Evolutionary conservation across 2,888 invertebrate species (phyloP).

Genomic region (Drosophila subsilvestris): DNA sequence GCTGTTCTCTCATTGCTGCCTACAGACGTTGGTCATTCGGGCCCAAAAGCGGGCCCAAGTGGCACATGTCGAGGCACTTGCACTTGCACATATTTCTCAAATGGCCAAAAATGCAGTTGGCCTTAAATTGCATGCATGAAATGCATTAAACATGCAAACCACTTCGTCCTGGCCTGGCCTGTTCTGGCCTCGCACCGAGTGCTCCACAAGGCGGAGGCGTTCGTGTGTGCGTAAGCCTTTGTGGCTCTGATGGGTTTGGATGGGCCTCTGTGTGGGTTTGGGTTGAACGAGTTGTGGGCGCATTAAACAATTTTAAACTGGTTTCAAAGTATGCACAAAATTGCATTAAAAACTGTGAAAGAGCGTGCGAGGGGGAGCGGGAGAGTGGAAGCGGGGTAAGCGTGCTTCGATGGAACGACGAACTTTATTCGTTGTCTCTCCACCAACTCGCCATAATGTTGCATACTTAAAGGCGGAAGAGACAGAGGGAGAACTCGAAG

Average conservation of each 20-base stretch:
- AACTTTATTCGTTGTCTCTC: conserved; percentile 14
- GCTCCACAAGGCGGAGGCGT: background rate
- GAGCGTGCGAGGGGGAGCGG: background rate
- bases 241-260: background rate
- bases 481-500: conserved; percentile 18
- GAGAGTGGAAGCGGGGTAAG: no score
- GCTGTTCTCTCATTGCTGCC: background rate
- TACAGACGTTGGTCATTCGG: conserved; percentile 22
- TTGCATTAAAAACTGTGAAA: conserved; percentile 42
- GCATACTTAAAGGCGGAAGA: conserved; percentile 29
- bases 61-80: conserved; percentile 44
- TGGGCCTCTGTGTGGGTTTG: background rate
- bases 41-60: conserved; percentile 37
- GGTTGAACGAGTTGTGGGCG: conserved; percentile 22
- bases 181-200: background rate
- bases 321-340: conserved; percentile 45
- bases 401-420: conserved; percentile 4
- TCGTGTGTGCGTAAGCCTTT: conserved; percentile 21
- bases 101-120: conserved; percentile 58
- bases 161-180: conserved; percentile 22
- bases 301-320: conserved; percentile 50
- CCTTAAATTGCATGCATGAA: conserved; percentile 69
- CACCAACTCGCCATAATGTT: conserved; percentile 28
- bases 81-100: conserved; percentile 53
- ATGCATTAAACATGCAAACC: conserved; percentile 58